Conservation (phyloP, 2,797 vertebrate species). For the Cynodonichthys magdalenae region DNA sequence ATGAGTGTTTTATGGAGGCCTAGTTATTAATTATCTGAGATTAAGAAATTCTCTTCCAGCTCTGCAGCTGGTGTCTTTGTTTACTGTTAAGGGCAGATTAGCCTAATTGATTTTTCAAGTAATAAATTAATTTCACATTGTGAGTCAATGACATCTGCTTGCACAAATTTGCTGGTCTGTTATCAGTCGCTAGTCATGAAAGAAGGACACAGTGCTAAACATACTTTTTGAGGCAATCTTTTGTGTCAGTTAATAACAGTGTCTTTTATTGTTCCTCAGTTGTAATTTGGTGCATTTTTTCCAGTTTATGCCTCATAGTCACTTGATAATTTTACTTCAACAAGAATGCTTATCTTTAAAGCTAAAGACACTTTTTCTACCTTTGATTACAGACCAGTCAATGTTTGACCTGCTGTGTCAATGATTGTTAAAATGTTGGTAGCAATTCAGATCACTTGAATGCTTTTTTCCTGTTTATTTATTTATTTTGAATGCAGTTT, state of each 20-base stretch:
- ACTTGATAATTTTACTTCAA: slow-evolving; percentile 9
- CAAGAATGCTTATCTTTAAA: slow-evolving; percentile 6
- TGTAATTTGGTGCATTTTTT: not conserved
- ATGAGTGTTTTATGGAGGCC: slow-evolving; percentile 65
- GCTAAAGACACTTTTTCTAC: too few relatives aligned
- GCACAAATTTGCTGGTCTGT: slow-evolving; percentile 44
- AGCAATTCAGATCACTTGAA: too few relatives aligned
- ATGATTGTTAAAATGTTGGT: too few relatives aligned
- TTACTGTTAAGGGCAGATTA: slow-evolving; percentile 75
- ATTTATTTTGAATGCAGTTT: too few relatives aligned
- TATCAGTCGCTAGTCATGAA: slow-evolving; percentile 50
- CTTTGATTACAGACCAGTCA: too few relatives aligned
- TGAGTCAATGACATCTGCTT: slow-evolving; percentile 59
- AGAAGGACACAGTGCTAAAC: slow-evolving; percentile 32
- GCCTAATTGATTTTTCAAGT: slow-evolving; percentile 79
- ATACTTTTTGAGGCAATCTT: slow-evolving; percentile 22
- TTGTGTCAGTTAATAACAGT: slow-evolving; percentile 32
- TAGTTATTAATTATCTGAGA: slow-evolving; percentile 78
- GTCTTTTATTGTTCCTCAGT: not conserved
- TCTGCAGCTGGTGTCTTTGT: slow-evolving; percentile 57
- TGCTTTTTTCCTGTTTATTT: too few relatives aligned
- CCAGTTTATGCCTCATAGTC: not conserved
- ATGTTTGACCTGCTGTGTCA: too few relatives aligned
- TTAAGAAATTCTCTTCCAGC: slow-evolving; percentile 70
- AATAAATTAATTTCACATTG: slow-evolving; percentile 74